Conservation (phyloP, 2,888 invertebrate species). For the Caenorhabditis sp. region DNA sequence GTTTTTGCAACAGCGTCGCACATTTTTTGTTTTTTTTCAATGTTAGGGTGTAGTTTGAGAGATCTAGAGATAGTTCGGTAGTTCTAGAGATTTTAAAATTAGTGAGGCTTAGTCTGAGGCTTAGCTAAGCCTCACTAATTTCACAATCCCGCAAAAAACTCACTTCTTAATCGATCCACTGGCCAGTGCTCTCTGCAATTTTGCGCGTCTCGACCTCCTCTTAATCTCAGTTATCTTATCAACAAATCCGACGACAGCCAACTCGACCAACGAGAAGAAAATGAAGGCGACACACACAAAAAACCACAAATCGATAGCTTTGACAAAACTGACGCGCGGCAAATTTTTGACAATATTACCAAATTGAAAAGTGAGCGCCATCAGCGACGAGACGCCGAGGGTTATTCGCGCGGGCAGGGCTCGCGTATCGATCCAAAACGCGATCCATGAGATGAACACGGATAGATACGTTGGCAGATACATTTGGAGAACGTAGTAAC, state of each 20-base stretch:
- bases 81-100: too few relatives aligned
- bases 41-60: too few relatives aligned
- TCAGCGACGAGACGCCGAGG: constrained; percentile 67
- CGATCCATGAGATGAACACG: constrained; percentile 68
- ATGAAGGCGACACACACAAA: constrained; percentile 70
- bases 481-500: constrained; percentile 70
- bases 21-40: too few relatives aligned
- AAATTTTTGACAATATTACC: constrained; percentile 70
- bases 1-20: too few relatives aligned
- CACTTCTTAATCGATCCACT: constrained; percentile 42
- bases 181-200: constrained; percentile 43
- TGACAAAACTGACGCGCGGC: constrained; percentile 69
- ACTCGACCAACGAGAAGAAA: constrained; percentile 68
- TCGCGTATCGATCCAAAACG: constrained; percentile 69
- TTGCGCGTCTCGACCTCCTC: constrained; percentile 42
- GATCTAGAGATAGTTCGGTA: too few relatives aligned
- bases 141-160: constrained; percentile 8
- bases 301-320: constrained; percentile 70
- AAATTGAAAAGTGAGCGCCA: constrained; percentile 70
- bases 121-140: too few relatives aligned
- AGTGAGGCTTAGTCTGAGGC: too few relatives aligned
- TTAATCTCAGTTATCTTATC: constrained; percentile 63
- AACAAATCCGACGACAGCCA: constrained; percentile 69
- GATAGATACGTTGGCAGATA: constrained; percentile 69
- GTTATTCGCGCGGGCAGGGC: constrained; percentile 70